phyloP scores from a whole-genome alignment of 2,797 vertebrate species.

The Channallabes apus region DNA sequence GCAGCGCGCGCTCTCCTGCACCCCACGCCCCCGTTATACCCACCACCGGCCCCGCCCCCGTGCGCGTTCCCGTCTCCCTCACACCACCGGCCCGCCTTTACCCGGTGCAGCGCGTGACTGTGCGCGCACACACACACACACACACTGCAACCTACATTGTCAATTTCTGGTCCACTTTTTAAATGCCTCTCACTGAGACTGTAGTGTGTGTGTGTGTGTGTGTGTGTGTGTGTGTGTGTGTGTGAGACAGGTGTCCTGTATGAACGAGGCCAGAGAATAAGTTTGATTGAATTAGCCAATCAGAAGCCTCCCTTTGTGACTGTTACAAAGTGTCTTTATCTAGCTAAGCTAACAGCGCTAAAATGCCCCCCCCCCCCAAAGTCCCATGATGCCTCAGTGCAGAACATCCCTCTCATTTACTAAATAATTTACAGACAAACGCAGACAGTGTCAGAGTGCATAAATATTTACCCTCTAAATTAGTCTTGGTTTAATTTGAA shows the following conservation, averaged over 20 bases:
- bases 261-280: not conserved
- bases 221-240: too few species aligned
- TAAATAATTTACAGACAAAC: not conserved
- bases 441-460: not conserved
- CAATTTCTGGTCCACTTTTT: too few species aligned
- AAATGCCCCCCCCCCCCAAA: not conserved
- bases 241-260: not conserved
- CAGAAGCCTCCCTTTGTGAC: not conserved
- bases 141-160: too few species aligned
- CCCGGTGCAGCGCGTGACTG: not conserved
- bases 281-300: not conserved
- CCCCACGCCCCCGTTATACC: too few species aligned
- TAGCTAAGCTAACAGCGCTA: not conserved
- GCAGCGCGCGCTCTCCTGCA: not conserved
- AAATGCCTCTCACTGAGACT: too few species aligned
- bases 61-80: too few species aligned
- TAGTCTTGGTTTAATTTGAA: not conserved
- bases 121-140: not conserved
- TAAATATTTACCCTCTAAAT: not conserved
- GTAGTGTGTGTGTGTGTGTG: not conserved
- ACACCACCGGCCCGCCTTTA: too few species aligned
- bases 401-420: not conserved
- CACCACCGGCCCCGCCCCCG: too few species aligned
- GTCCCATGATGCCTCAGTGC: too few species aligned
- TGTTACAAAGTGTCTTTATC: not conserved